Percentiles rank a stretch among this genome's conserved stretches.
phyloP scores from a whole-genome alignment of 2,888 invertebrate species.

The Watsonalla binaria region DNA sequence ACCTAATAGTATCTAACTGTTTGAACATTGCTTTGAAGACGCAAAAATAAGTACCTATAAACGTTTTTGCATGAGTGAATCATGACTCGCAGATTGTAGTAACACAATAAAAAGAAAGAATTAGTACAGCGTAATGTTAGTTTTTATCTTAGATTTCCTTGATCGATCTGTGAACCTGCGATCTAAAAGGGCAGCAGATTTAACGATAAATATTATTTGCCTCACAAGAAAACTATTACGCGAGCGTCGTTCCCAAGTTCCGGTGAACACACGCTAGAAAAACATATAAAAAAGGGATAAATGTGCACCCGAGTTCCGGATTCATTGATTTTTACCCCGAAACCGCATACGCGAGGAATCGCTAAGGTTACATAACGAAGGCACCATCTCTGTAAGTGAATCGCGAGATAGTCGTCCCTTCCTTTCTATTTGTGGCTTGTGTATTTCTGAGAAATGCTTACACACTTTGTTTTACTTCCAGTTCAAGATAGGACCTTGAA shows the following conservation, averaged over 20 bases:
- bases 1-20: no score
- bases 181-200: no score
- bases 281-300: slow-evolving; percentile 8
- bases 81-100: no score
- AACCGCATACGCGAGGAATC: not conserved
- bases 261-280: not conserved
- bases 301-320: slow-evolving; percentile 8
- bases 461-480: slow-evolving; percentile 1
- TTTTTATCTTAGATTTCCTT: no score
- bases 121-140: no score
- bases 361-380: not conserved
- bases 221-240: not conserved
- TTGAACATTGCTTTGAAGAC: no score
- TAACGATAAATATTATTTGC: no score
- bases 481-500: slow-evolving; percentile 3
- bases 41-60: no score
- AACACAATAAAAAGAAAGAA: no score
- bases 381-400: slow-evolving; percentile 8
- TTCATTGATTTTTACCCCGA: slow-evolving; percentile 2
- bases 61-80: no score
- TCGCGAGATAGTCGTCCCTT: slow-evolving; percentile 8
- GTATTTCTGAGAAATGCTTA: slow-evolving; percentile 16
- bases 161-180: no score
- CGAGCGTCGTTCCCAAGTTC: not conserved
- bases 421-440: slow-evolving; percentile 10